Base-by-base conservation (phyloP, 2,797 vertebrate genomes). In the Scarus forsteni region DNA sequence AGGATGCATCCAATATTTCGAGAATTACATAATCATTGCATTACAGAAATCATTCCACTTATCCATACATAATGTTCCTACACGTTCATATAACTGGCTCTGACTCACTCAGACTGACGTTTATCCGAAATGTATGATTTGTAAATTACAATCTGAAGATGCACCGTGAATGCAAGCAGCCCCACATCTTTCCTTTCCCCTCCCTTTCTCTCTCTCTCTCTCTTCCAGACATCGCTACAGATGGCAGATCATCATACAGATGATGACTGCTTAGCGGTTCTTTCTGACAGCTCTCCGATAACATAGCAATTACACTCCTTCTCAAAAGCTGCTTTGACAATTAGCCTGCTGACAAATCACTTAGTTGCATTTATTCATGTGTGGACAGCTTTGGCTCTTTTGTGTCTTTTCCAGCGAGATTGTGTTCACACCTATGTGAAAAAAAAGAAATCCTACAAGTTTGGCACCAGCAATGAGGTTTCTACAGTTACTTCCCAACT, bases 161-260 rank as follows among this genome's bases (percentile, higher is more conserved):
- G 43, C 45, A 59, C 43, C 18, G 66, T 56, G 71, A 81, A 81
- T 72, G 43, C 52, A 59, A 77, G 74, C 78, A 71, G 61, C 45
- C 51, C 62, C 70, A 53, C 63, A 13, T 83, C 57, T 16, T 49
- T 40, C 55, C 72, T 60, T 64, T 66, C 76, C 55, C 63, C 48
- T 16, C 66, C 36, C 39, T 71, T 57, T 53, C 64, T 36, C 58
- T 58, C 57, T 62, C 68, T 53, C 64, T 36, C 58, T 58, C 57
- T 62, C 68, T 54, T 62, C 16, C 75, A 86, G 76, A 80, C 84
- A 80, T 76, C 51, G 74, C 87, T 86, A 76, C 88, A 89, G 85
- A 92, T 92, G 89, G 91, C 87, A 88, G 89, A 90, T 92, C 85
- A 88, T 85, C 87, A 84, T 85, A 89, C 86, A 89, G 88, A 91